Percentiles rank a stretch among this genome's conserved stretches.
phyloP scores from a whole-genome alignment of 1,140 invertebrate species.

The Epicauta chinensis region DNA sequence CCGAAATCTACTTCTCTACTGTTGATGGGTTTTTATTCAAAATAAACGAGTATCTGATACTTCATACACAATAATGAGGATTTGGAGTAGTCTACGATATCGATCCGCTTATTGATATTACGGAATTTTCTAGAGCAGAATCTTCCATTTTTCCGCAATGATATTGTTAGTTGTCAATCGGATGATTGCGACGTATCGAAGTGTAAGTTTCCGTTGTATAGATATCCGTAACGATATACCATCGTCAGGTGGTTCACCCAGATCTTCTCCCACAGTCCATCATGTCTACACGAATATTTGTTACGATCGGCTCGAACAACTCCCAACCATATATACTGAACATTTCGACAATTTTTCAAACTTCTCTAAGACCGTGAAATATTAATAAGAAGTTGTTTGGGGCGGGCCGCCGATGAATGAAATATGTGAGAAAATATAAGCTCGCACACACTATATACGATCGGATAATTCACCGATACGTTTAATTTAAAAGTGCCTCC shows the following conservation, averaged over 20 bases:
- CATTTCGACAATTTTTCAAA: slow-evolving; percentile 17
- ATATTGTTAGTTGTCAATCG: slow-evolving; percentile 19
- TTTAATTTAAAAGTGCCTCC: too few species aligned
- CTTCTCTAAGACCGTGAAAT: slow-evolving; percentile 14
- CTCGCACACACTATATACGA: too few species aligned
- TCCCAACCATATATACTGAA: slow-evolving; percentile 8
- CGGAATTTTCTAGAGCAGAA: too few species aligned
- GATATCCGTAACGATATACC: not conserved
- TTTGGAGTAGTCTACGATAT: too few species aligned
- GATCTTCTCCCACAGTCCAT: slow-evolving; percentile 19
- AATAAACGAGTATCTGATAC: too few species aligned
- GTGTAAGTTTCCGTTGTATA: slow-evolving; percentile 17
- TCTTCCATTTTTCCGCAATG: not conserved
- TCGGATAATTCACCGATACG: too few species aligned
- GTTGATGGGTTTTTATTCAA: too few species aligned
- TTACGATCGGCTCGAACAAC: slow-evolving; percentile 19
- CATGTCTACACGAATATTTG: slow-evolving; percentile 20
- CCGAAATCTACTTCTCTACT: too few species aligned
- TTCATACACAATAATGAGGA: too few species aligned
- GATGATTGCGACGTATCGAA: slow-evolving; percentile 16
- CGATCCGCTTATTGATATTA: too few species aligned
- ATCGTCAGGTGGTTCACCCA: slow-evolving; percentile 12
- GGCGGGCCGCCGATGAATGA: slow-evolving; percentile 5
- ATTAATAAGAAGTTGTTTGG: slow-evolving; percentile 11
- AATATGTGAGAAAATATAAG: too few species aligned